Conservation (phyloP, 2,113 vertebrate genomes). For the Ictalurus furcatus region DNA sequence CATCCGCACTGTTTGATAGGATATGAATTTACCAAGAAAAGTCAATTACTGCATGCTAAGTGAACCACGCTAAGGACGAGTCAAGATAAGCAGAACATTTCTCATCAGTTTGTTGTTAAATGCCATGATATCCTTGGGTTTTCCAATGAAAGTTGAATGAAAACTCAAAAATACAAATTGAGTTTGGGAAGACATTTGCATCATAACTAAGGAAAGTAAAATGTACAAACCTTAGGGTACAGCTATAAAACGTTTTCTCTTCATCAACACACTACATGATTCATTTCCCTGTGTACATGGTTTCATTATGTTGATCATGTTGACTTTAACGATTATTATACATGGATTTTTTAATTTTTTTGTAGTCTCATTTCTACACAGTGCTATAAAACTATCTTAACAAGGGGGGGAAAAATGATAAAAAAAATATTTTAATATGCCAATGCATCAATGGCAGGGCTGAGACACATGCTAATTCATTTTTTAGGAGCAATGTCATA, state of each 20-base stretch:
- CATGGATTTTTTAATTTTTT: too few species aligned
- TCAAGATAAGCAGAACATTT: slow-evolving; percentile 34
- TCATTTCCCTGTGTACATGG: too few species aligned
- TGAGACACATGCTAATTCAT: slow-evolving; percentile 55
- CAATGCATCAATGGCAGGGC: slow-evolving; percentile 29
- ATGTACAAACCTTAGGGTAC: slow-evolving; percentile 41
- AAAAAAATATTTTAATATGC: not conserved
- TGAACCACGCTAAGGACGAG: slow-evolving; percentile 11
- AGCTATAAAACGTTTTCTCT: not conserved
- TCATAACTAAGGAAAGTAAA: not conserved
- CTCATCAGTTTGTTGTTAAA: slow-evolving; percentile 28
- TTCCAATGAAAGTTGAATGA: slow-evolving; percentile 22
- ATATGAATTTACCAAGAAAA: slow-evolving; percentile 34
- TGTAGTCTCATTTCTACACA: not conserved
- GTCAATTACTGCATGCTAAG: slow-evolving; percentile 35
- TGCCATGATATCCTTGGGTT: not conserved
- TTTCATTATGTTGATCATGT: too few species aligned
- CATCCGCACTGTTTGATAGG: slow-evolving; percentile 10
- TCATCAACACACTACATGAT: not conserved
- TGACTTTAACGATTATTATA: not conserved
- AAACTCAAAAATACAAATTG: slow-evolving; percentile 7
- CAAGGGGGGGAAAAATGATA: too few species aligned
- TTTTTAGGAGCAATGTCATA: slow-evolving; percentile 61
- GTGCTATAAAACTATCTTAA: not conserved
- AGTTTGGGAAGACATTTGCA: not conserved